These are phyloP conservation scores for Neosalanx taihuensis DNA, from an alignment of 2,797 vertebrate species.

Conservation along the genomic window DNA sequence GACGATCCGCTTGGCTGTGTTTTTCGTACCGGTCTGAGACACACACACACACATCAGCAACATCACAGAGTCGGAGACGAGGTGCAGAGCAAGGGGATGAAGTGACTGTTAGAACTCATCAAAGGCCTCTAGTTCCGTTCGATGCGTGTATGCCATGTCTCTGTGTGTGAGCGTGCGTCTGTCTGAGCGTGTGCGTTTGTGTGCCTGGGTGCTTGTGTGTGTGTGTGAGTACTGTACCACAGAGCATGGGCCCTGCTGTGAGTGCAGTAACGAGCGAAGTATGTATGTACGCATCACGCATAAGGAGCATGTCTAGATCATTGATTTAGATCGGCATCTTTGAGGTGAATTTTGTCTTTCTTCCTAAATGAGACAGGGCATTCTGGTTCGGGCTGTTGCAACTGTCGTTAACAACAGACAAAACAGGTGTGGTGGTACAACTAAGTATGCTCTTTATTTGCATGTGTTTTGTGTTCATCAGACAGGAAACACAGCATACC, in stretches of 20 bases:
- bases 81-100: too few relatives aligned
- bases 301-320: conserved; percentile 79
- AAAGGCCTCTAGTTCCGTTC: neutral
- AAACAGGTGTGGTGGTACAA: neutral
- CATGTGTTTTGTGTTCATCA: too few relatives aligned
- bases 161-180: conserved; percentile 11
- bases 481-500: too few relatives aligned
- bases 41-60: too few relatives aligned
- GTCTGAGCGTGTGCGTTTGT: conserved; percentile 5
- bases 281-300: conserved; percentile 85
- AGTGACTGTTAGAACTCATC: too few relatives aligned
- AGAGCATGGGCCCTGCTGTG: conserved; percentile 33
- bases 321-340: conserved; percentile 81
- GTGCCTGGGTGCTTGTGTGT: conserved; percentile 17
- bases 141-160: conserved; percentile 12
- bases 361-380: neutral
- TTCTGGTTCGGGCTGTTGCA: neutral
- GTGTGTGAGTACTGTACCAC: conserved; percentile 23
- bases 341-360: conserved; percentile 45
- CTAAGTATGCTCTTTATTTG: neutral
- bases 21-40: too few relatives aligned
- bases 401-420: neutral
- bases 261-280: conserved; percentile 64
- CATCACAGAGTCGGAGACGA: too few relatives aligned
- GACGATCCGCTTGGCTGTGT: too few relatives aligned